Evolutionary conservation across 1,140 invertebrate species (phyloP).

Genomic region (Drosophila ananassae): DNA sequence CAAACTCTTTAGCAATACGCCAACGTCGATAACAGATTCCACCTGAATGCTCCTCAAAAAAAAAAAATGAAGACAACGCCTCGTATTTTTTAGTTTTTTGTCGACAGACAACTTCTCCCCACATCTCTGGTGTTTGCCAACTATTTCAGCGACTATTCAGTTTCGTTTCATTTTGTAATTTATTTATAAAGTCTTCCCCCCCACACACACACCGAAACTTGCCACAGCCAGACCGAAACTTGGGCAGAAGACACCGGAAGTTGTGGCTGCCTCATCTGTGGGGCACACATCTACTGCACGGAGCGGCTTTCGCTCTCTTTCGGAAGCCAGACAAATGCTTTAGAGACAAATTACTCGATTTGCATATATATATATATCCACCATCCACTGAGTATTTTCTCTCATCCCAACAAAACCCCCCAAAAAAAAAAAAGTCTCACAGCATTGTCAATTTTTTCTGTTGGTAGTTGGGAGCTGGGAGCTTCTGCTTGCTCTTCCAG

Average conservation of each 20-base stretch:
- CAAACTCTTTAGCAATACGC: conserved; percentile 78
- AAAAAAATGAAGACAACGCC: conserved; percentile 50
- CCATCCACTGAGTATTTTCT: conserved; percentile 25
- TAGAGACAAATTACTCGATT: conserved; percentile 79
- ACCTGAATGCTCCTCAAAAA: conserved; percentile 60
- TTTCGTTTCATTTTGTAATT: conserved; percentile 59
- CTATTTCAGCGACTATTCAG: conserved; percentile 38
- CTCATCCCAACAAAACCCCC: conserved; percentile 60
- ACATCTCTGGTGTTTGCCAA: conserved; percentile 10
- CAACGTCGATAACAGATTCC: conserved; percentile 68
- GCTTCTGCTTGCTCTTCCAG: conserved; percentile 31
- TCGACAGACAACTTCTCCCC: conserved; percentile 27
- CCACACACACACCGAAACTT: neutral
- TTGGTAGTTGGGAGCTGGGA: neutral
- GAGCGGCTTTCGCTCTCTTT: conserved; percentile 24
- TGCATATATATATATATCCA: conserved; percentile 58
- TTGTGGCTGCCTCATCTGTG: conserved; percentile 70
- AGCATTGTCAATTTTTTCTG: conserved; percentile 72
- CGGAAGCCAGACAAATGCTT: conserved; percentile 59
- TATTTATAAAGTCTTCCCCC: conserved; percentile 78
- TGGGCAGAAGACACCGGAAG: conserved; percentile 72
- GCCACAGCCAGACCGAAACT: conserved; percentile 42
- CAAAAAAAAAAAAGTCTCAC: conserved; percentile 52
- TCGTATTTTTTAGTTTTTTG: conserved; percentile 20
- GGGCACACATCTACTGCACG: conserved; percentile 7